Evolutionary conservation across 2,113 vertebrate genomes (phyloP), one percentile per base, ranked within the genome.

Genomic region (Pedetes capensis): DNA sequence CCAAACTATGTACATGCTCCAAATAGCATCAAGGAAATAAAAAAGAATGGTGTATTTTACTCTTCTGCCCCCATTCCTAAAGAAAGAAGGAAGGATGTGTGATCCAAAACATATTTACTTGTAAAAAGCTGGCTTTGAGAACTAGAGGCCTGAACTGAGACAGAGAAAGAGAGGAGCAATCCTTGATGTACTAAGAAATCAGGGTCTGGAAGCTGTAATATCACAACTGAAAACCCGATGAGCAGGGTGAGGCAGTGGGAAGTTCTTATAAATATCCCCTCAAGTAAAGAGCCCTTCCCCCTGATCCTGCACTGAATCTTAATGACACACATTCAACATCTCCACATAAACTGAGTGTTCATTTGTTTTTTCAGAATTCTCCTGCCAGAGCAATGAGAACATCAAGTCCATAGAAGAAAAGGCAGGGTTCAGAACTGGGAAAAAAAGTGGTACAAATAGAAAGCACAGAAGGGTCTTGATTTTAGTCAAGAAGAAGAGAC

Each of bases 11-110:
- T 16, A n/a, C n/a, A n/a, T n/a, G n/a, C n/a, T 86, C 20, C 57
- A 76, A 84, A 87, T 12, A 82, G 55, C 57, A 55, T 78, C n/a
- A n/a, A 85, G 68, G 39, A 87, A 96, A 42, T 14, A 80, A 55
- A 74, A 93, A 89, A 44, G 23, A 17, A 57, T 34, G 49, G n/a
- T 27, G 23, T 29, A 0, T 57, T 82, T 61, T 57, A 91, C 5
- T 27, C 51, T 22, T 79, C 80, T 55, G 42, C 6, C 20, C 51
- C 11, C 51, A 59, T 55, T 81, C 42, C 89, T 81, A 49, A 84
- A 90, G 37, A 87, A 92, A 87, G 59, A 94, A 79, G 39, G 23
- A 79, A 82, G 20, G 68, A 20, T 18, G 0, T 64, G 34, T 63
- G 34, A 88, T 53, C 37, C 37, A 85, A 71, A 95, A 78, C 2